Evolutionary conservation across 2,113 vertebrate genomes (phyloP), one percentile per base, ranked within the genome.

Genomic region (Lagopus muta): DNA sequence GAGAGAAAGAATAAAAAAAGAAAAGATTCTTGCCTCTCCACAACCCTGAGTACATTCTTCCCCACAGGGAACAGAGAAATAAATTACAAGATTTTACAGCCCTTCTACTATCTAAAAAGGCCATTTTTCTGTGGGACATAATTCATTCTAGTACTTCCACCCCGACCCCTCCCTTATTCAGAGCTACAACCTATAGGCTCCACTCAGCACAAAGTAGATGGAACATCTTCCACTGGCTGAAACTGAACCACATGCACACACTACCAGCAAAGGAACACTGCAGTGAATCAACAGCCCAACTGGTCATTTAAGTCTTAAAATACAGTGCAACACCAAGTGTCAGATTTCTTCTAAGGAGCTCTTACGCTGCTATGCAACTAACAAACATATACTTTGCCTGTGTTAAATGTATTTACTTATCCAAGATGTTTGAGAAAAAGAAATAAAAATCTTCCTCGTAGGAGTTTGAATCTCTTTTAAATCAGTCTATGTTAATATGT

Each of bases 321-420:
- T 28, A 34, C 30, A 24, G 45, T 2, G 0, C 11, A 62, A 71
- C 6, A 3, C 22, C 19, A 1, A 0, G 1, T 11, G 19, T 19
- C 4, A 1, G n/a, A 18, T 7, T 76, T 60, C 20, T 1, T 25
- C 55, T 57, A 15, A 61, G 32, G 34, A 43, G 36, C 47, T 71
- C 32, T 36, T 17, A 69, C 34, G 34, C 55, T 43, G 24, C 36
- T 66, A 52, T 22, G 30, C 36, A 48, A 20, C 34, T 69, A 48
- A 48, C 0, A 0, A 38, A 38, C 38, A 38, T 7, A 48, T 32
- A 36, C 14, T 52, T 21, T 9, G 24, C 24, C 48, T 45, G 13
- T 11, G 24, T 17, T 43, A 16, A 27, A 20, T 27, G 55, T 43
- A 54, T 47, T 57, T 52, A 58, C 7, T 54, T n/a, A 38, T 4